Conservation (phyloP, 2,113 vertebrate genomes). For the Podarcis raffonei region DNA sequence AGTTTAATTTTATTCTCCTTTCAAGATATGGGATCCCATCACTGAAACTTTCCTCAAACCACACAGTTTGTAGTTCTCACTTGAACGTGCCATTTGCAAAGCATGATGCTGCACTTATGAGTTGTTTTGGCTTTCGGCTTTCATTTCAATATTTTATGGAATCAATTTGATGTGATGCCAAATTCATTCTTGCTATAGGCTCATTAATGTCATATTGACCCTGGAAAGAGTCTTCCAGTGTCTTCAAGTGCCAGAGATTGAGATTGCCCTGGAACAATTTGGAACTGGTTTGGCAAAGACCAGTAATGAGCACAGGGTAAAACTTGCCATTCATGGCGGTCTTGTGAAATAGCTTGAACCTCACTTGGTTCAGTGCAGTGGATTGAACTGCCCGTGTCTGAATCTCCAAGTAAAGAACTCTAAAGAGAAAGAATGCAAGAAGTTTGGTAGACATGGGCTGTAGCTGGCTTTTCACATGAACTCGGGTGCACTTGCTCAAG, state of each 20-base stretch:
- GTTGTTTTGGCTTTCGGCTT: background rate
- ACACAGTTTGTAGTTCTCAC: background rate
- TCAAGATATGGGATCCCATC: background rate
- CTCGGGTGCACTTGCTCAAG: background rate
- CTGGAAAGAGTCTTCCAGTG: background rate
- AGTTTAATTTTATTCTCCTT: background rate
- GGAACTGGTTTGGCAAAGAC: background rate
- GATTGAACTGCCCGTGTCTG: background rate
- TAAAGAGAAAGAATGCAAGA: background rate
- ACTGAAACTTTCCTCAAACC: background rate
- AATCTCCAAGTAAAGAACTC: background rate
- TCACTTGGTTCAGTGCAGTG: background rate
- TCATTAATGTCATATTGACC: background rate
- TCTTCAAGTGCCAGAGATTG: background rate
- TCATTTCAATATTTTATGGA: constrained; percentile 16
- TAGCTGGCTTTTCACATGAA: background rate
- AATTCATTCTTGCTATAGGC: background rate
- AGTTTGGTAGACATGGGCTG: background rate
- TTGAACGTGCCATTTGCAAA: background rate
- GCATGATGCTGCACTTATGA: background rate
- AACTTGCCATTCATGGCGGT: background rate
- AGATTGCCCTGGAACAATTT: background rate
- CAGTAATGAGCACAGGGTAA: background rate
- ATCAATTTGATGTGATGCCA: background rate
- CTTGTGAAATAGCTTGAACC: background rate